Percentiles rank a stretch among this genome's conserved stretches.
Conservation (phyloP, 2,888 invertebrate species). For the Isoperla grammatica region DNA sequence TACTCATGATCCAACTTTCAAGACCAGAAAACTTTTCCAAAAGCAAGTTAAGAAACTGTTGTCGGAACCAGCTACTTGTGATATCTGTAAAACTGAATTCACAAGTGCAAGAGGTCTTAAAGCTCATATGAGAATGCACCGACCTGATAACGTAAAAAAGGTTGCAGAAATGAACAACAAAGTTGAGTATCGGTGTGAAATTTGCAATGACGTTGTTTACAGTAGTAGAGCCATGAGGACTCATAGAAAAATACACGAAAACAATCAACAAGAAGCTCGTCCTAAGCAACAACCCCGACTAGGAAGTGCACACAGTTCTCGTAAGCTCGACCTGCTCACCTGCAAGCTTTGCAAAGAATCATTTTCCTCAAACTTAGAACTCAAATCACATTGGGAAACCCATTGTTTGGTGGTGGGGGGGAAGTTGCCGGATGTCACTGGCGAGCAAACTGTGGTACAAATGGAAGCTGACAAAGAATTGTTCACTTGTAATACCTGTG, state of each 20-base stretch:
- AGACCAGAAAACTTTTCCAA: no score
- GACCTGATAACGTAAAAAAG: constrained; percentile 1
- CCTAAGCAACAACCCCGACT: no score
- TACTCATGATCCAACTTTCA: no score
- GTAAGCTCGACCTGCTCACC: not conserved
- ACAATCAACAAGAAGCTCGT: not conserved
- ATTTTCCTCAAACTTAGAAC: constrained; percentile 9
- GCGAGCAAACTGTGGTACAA: not conserved
- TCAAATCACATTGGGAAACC: constrained; percentile 11
- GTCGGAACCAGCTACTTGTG: not conserved
- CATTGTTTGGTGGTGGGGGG: not conserved
- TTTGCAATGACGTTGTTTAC: constrained; percentile 6
- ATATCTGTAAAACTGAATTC: constrained; percentile 67
- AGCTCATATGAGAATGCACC: constrained; percentile 71
- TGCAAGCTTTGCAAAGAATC: constrained; percentile 15
- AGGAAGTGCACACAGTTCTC: no score
- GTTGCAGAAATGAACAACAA: not conserved
- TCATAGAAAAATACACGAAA: constrained; percentile 10
- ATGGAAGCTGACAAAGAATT: not conserved
- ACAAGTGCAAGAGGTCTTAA: constrained; percentile 56
- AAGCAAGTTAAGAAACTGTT: no score
- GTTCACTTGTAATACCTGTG: not conserved
- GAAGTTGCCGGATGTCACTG: not conserved
- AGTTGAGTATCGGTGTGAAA: constrained; percentile 8
- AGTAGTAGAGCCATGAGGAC: constrained; percentile 11